Base-by-base conservation (phyloP, 2,888 invertebrate genomes). In the Ashinkailepas kermadecensis region DNA sequence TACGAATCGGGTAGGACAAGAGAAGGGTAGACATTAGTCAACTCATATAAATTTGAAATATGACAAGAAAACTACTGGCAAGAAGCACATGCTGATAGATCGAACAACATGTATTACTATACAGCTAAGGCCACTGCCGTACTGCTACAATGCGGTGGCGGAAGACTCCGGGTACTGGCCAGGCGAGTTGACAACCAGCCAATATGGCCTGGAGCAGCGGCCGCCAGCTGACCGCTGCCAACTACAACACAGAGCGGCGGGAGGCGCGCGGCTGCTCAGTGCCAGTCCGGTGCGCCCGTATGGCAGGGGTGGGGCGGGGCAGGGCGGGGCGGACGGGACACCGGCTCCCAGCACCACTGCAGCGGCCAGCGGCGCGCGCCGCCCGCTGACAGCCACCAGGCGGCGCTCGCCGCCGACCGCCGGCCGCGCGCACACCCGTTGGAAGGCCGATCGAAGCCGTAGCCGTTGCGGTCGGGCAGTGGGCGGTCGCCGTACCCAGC, bases 401-500 rank as follows among this genome's bases (percentile, higher is more conserved):
- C 65, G 7, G 65, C 65, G 65, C 9, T 8, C 65, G 12, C n/a
- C 65, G n/a, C 39, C 70, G 39, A 70, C 15, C 9, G 21, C 70
- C 70, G 15, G 70, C 70, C 21, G 70, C 23, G 70, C 70, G 70
- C 70, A 25, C 39, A 70, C 70, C 70, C 70, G 70, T 70, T 70
- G 70, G 70, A 10, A 39, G 25, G 70, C 8, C 70, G 70, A 39
- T 70, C 70, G 70, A 70, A 70, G 70, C 78, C 78, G 78, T n/a
- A 21, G 78, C 78, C 57, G 78, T 10, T 18, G 74, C 78, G 56
- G 78, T 57, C 78, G 21, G 10, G 56, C n/a, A 10, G 25, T 6
- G 21, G 70, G 13, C 70, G 39, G 56, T 78, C 78, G 57, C 78
- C 78, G 57, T 78, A 78, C 56, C 78, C 70, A 39, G 39, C 70